Base-by-base conservation (phyloP, 1,140 invertebrate species). In the Scaptomyza montana region DNA sequence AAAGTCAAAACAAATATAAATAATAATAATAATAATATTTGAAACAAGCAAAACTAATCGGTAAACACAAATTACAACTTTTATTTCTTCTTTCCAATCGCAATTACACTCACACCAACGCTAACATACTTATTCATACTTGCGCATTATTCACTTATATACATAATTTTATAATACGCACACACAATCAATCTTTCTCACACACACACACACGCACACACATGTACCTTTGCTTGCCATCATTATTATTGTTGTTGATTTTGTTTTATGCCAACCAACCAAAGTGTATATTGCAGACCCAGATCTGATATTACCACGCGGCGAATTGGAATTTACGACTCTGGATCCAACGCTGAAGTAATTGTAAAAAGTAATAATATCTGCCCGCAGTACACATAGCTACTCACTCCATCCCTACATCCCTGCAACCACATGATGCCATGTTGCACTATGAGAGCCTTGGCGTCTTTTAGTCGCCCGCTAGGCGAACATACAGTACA, bases 241-340 rank as follows among this genome's bases (percentile, higher is more conserved):
- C 85, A 74, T 75, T 80, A 67, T 75, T 74, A 62, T 75, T 84
- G 70, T 73, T 77, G 66, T 78, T 84, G 85, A 89, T 87, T 80
- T 90, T 86, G 75, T 90, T 90, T 84, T 84, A 84, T 86, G 77
- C 90, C 82, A 86, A 86, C 82, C 82, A 90, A 90, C 78, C 77
- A 79, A 79, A 92, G 91, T 92, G 77, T 92, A 92, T 91, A 91
- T 92, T 92, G 80, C 91, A 92, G 91, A 92, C 91, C 91, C 91
- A 65, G 91, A 92, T 89, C 86, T 92, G 72, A 92, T 92, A 82
- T 87, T 92, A 66, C 91, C 91, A 68, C 91, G 91, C 67, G 91
- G 91, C 78, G 91, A 92, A 91, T 90, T 92, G 87, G 91, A 92
- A 90, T 92, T 92, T 90, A 92, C 91, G 80, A 92, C 91, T 57